Percentiles rank a stretch among this genome's conserved stretches.
Conservation (phyloP, 2,888 invertebrate species). For the Chloroclystis v-ata region DNA sequence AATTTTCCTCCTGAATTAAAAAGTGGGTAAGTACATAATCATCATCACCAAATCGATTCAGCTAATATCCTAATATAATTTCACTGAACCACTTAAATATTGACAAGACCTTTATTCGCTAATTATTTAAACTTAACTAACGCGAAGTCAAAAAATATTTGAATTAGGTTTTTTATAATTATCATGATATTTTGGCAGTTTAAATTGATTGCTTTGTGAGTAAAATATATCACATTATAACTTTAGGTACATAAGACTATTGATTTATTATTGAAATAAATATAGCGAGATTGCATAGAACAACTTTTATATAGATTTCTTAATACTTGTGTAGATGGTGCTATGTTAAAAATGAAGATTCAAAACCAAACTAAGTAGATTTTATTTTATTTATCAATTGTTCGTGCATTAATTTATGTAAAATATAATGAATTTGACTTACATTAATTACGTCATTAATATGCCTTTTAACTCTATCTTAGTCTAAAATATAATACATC, state of each 20-base stretch:
- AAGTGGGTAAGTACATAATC: too few relatives aligned
- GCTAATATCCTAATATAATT: background rate
- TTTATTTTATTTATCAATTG: background rate
- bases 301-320: background rate
- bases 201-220: background rate
- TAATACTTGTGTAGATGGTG: background rate
- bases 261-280: background rate
- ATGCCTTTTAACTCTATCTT: conserved; percentile 17
- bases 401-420: background rate
- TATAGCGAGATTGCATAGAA: too few relatives aligned
- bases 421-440: conserved; percentile 8
- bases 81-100: conserved; percentile 5
- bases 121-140: background rate
- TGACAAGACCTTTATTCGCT: conserved; percentile 8
- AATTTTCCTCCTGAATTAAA: too few relatives aligned
- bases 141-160: background rate
- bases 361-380: background rate
- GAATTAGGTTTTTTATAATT: background rate
- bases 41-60: background rate
- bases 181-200: conserved; percentile 3
- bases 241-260: too few relatives aligned
- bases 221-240: too few relatives aligned
- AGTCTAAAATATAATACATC: conserved; percentile 12
- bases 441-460: conserved; percentile 28
- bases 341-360: background rate